These are phyloP conservation scores for Cephonodes hylas DNA, from an alignment of 2,888 invertebrate genomes.

Conservation along the genomic window DNA sequence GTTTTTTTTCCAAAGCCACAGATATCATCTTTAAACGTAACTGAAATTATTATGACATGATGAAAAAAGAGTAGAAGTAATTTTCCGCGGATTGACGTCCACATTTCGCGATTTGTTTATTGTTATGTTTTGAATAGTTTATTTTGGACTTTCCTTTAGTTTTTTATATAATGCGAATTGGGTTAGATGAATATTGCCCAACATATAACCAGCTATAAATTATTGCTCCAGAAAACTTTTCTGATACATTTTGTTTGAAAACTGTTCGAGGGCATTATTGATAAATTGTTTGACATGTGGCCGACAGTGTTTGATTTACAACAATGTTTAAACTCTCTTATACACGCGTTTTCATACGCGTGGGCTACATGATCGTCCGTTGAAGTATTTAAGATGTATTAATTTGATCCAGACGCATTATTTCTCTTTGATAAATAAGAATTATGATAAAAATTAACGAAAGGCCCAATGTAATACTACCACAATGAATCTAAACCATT, in stretches of 20 bases:
- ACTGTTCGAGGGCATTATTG: conserved; percentile 8
- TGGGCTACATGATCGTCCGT: not conserved
- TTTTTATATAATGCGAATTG: not conserved
- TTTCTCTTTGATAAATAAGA: not conserved
- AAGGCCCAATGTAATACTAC: too few relatives aligned
- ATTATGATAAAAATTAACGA: not conserved
- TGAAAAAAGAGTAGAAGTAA: not conserved
- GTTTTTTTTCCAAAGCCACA: not conserved
- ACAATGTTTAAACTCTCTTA: not conserved
- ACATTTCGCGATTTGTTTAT: conserved; percentile 15
- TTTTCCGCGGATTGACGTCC: not conserved
- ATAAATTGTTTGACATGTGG: conserved; percentile 5
- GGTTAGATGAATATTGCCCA: conserved; percentile 9
- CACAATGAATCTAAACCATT: too few relatives aligned
- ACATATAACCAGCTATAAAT: conserved; percentile 11
- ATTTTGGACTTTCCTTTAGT: conserved; percentile 13
- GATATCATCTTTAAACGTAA: not conserved
- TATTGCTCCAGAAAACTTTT: conserved; percentile 1
- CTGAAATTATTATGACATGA: not conserved
- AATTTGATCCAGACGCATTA: not conserved
- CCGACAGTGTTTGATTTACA: conserved; percentile 8
- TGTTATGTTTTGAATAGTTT: conserved; percentile 12
- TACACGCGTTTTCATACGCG: not conserved
- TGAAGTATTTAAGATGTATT: not conserved
- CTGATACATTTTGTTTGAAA: not conserved